phyloP scores from a whole-genome alignment of 2,888 invertebrate genomes.

The Ditula angustiorana region DNA sequence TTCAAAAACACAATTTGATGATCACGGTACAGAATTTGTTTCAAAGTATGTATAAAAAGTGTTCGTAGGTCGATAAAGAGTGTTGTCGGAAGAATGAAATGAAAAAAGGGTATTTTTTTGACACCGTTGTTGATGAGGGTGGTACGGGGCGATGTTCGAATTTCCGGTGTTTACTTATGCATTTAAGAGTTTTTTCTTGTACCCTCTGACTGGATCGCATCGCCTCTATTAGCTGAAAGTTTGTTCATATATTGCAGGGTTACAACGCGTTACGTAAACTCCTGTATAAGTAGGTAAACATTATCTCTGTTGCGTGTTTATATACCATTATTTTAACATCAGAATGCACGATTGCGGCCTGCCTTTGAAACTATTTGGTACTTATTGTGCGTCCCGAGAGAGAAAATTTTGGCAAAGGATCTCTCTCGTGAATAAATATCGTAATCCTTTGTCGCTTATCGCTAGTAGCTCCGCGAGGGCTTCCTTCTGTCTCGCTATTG shows the following conservation, averaged over 20 bases:
- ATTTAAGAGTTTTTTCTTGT: not conserved
- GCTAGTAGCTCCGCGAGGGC: conserved; percentile 22
- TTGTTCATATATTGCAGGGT: not conserved
- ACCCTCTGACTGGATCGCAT: not conserved
- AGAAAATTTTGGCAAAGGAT: conserved; percentile 25
- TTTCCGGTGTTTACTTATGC: not conserved
- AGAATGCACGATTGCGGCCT: not conserved
- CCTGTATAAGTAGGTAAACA: conserved; percentile 1
- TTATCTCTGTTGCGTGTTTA: conserved; percentile 8
- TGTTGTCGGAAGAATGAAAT: not conserved
- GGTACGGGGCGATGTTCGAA: not conserved
- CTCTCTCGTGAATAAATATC: conserved; percentile 36
- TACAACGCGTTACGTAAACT: not conserved
- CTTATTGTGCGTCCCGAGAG: conserved; percentile 14
- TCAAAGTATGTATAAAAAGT: not conserved
- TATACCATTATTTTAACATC: conserved; percentile 20
- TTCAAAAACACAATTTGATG: not conserved
- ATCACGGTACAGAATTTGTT: no score
- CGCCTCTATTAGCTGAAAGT: no score
- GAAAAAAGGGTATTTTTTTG: conserved; percentile 11
- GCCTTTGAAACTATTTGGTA: conserved; percentile 17
- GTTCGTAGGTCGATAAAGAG: not conserved
- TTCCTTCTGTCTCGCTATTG: conserved; percentile 34
- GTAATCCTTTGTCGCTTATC: conserved; percentile 37
- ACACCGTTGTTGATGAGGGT: conserved; percentile 11